Conservation (phyloP, 2,113 vertebrate species). For the Campylomormyrus numenius region DNA sequence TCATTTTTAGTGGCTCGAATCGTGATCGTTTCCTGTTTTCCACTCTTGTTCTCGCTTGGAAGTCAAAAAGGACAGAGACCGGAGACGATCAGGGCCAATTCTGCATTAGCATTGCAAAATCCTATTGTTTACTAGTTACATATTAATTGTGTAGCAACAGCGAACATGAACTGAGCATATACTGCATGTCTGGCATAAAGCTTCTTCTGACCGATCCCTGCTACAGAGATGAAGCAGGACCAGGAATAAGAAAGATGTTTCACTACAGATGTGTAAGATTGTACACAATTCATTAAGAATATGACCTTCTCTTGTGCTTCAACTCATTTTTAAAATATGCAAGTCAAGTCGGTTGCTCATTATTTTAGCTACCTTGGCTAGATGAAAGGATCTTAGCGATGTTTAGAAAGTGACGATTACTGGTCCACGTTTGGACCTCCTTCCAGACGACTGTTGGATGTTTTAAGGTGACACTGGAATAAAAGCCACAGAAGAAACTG, state of each 20-base stretch:
- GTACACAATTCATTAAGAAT: not conserved
- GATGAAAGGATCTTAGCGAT: not conserved
- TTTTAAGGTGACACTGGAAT: not conserved
- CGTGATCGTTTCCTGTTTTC: not conserved
- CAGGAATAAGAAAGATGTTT: not conserved
- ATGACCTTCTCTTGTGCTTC: not conserved
- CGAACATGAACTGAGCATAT: not conserved
- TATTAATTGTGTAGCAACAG: not conserved
- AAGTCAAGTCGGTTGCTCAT: not conserved
- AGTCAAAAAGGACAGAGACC: not conserved
- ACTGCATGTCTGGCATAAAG: not conserved
- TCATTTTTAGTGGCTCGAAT: not conserved
- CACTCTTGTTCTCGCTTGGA: not conserved
- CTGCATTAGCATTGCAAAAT: not conserved
- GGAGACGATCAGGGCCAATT: not conserved
- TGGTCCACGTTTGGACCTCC: not conserved
- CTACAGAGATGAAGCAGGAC: not conserved
- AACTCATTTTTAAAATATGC: not conserved
- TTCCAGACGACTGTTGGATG: not conserved
- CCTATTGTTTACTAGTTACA: not conserved
- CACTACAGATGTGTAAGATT: not conserved
- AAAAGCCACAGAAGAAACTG: not conserved
- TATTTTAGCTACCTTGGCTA: not conserved
- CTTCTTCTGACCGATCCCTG: not conserved
- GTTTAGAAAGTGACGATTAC: not conserved